phyloP scores from a whole-genome alignment of 2,888 invertebrate species.

The Noctua fimbriata region DNA sequence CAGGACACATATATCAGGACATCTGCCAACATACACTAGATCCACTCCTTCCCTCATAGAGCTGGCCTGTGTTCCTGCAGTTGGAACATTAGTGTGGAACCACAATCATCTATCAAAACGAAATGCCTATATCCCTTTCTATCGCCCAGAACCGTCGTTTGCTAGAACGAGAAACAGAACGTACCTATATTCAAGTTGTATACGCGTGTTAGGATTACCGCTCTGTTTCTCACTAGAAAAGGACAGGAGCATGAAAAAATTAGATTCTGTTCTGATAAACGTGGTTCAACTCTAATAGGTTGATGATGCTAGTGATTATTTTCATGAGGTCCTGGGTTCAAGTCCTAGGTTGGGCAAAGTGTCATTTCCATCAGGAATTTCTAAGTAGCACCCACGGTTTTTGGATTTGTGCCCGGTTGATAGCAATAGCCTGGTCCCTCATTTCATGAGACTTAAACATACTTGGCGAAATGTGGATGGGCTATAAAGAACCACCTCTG shows the following conservation, averaged over 20 bases:
- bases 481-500: not conserved
- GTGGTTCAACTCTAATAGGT: too few species aligned
- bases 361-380: not conserved
- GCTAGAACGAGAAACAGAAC: too few species aligned
- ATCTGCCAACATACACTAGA: too few species aligned
- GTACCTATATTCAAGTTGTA: too few species aligned
- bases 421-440: not conserved
- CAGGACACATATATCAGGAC: too few species aligned
- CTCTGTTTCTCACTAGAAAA: not conserved
- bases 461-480: too few species aligned
- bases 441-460: not conserved
- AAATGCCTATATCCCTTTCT: too few species aligned
- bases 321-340: not conserved
- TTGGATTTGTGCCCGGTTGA: not conserved
- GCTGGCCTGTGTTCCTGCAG: not conserved
- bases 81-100: not conserved
- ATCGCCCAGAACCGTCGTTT: too few species aligned
- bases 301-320: not conserved
- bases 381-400: not conserved
- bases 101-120: too few species aligned
- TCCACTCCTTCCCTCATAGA: too few species aligned
- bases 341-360: not conserved
- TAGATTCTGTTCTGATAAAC: too few species aligned
- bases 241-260: too few species aligned
- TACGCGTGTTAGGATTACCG: not conserved